Percentiles rank a stretch among this genome's conserved stretches.
These are phyloP conservation scores for Harpalus rufipes DNA, from an alignment of 2,888 invertebrate genomes.

Conservation along the genomic window DNA sequence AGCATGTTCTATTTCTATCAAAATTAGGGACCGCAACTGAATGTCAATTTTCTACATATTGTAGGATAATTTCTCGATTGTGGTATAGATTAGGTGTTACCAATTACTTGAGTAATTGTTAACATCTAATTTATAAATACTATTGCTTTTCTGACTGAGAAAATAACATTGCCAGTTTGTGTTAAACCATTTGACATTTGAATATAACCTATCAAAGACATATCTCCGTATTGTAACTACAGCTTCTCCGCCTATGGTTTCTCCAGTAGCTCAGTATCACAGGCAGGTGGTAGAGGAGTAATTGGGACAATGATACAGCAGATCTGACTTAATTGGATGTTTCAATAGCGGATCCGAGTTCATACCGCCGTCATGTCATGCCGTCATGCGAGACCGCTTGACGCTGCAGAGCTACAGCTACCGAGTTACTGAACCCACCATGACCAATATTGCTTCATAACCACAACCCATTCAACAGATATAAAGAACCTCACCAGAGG, in stretches of 20 bases:
- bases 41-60: no score
- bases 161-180: not conserved
- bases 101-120: no score
- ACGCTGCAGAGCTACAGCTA: constrained; percentile 60
- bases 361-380: constrained; percentile 28
- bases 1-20: no score
- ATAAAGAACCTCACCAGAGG: not conserved
- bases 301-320: constrained; percentile 72
- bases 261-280: constrained; percentile 17
- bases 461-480: constrained; percentile 15
- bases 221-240: not conserved
- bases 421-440: constrained; percentile 64
- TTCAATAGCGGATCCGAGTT: constrained; percentile 70
- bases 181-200: not conserved
- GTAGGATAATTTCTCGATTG: no score
- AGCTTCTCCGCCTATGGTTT: constrained; percentile 7
- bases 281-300: constrained; percentile 68
- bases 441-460: constrained; percentile 49
- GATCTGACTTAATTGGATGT: constrained; percentile 72
- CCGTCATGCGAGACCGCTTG: constrained; percentile 63
- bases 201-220: constrained; percentile 70
- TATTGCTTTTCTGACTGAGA: no score
- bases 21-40: no score
- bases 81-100: no score
- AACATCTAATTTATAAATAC: no score